Evolutionary conservation across 2,888 invertebrate genomes (phyloP).

Genomic region (Lordiphosa andalusiaca): DNA sequence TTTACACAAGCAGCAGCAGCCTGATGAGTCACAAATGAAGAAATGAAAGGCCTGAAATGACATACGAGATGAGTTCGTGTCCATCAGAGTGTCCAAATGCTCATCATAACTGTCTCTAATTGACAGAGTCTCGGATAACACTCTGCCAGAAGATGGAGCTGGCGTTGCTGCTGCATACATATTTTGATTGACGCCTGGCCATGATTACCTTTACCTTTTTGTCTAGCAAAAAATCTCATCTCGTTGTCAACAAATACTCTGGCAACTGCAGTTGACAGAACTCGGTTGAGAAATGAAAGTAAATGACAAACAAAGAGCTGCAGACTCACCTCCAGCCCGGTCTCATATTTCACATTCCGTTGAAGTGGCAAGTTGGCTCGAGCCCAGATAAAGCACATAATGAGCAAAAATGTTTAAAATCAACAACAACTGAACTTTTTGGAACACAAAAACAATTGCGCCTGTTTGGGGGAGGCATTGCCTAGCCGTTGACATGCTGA

Average conservation of each 20-base stretch:
- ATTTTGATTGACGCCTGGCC: constrained; percentile 34
- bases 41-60: not conserved
- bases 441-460: constrained; percentile 26
- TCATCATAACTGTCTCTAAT: constrained; percentile 23
- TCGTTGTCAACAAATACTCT: constrained; percentile 13
- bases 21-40: constrained; percentile 2
- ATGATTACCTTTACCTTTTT: constrained; percentile 23
- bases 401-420: constrained; percentile 42
- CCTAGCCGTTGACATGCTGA: constrained; percentile 41
- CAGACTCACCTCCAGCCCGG: not conserved
- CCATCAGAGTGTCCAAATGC: constrained; percentile 1
- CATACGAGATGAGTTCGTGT: no score
- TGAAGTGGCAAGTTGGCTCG: constrained; percentile 16
- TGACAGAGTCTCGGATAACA: constrained; percentile 19
- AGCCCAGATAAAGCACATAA: constrained; percentile 28
- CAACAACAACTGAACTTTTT: constrained; percentile 9
- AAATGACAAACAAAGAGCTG: constrained; percentile 28
- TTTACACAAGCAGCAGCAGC: not conserved
- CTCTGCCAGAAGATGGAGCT: constrained; percentile 5
- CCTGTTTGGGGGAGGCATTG: constrained; percentile 1
- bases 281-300: constrained; percentile 32
- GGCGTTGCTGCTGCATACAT: not conserved
- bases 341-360: constrained; percentile 42
- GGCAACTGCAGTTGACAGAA: constrained; percentile 26
- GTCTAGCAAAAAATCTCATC: constrained; percentile 28